Evolutionary conservation across 2,888 invertebrate genomes (phyloP), one percentile per base, ranked within the genome.

Genomic region (Leptinotarsa juncta): DNA sequence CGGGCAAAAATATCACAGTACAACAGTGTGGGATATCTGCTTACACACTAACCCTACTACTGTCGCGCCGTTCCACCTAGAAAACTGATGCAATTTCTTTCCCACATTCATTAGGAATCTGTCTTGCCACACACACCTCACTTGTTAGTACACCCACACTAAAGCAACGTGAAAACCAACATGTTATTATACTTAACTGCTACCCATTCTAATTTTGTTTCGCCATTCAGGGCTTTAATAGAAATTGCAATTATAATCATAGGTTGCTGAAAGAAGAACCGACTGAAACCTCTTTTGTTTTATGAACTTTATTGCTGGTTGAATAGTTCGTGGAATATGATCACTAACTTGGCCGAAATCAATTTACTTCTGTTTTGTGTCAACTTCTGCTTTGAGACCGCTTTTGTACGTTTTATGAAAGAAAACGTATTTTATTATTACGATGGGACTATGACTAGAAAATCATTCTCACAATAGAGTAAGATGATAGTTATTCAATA

Each of bases 71-170:
- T 3, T 42, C 12, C 15, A 16, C 16, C 62, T 42, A 62, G 62
- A 62, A 62, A 32, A 62, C 5, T 26, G 62, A 62, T 62, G 62
- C 42, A 62, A 32, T 72, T 74, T 62, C 66, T 72, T 77, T 77
- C 77, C 77, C 77, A 77, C 77, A 77, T 77, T 77, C 77, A 77
- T 77, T 77, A 74, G 70, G 71, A 71, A 74, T 74, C 72, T 67
- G 74, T 72, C 70, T 74, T 77, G 65, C 77, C 77, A 74, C 74
- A 73, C 71, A 77, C 74, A 77, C 77, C 77, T 77, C 77, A 77
- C 77, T 77, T 77, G 77, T 77, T 74, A 77, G 74, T 77, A 77
- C 72, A 74, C 77, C 77, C 77, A 77, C 77, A 77, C 74, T 49
- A 69, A 53, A 48, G 70, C 72, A 77, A 77, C 77, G 77, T 74